These are phyloP conservation scores for Drosophila maculinotata DNA, from an alignment of 2,888 invertebrate genomes.

Conservation along the genomic window DNA sequence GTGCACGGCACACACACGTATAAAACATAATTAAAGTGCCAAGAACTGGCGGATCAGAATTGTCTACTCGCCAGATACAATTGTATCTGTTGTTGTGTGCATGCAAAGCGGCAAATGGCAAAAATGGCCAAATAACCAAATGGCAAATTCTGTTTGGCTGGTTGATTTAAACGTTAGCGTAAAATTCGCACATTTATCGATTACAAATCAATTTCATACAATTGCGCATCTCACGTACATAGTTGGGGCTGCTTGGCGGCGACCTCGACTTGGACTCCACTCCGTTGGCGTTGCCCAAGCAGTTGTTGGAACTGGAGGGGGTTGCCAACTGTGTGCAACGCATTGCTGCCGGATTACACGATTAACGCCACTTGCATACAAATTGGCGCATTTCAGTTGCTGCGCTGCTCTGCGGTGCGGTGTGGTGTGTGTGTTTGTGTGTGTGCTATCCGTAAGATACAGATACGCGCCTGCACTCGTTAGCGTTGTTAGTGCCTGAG, in stretches of 20 bases:
- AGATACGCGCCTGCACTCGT: constrained; percentile 71
- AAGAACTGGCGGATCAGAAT: constrained; percentile 28
- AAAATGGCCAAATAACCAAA: constrained; percentile 21
- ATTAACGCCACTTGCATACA: constrained; percentile 78
- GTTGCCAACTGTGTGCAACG: constrained; percentile 63
- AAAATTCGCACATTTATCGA: constrained; percentile 78
- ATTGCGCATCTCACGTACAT: constrained; percentile 75
- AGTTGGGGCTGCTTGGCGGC: constrained; percentile 16
- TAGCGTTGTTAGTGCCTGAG: constrained; percentile 48
- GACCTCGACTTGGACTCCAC: constrained; percentile 60
- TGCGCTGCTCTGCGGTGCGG: constrained; percentile 13
- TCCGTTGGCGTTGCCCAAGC: constrained; percentile 43
- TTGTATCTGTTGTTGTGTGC: constrained; percentile 33
- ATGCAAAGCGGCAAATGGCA: constrained; percentile 34
- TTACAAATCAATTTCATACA: constrained; percentile 77
- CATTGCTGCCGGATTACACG: constrained; percentile 79
- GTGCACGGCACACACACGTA: constrained; percentile 11
- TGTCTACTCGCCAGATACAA: constrained; percentile 33
- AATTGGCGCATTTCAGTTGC: constrained; percentile 74
- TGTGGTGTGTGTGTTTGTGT: constrained; percentile 32
- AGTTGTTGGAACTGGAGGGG: neutral
- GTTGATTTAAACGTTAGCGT: constrained; percentile 70
- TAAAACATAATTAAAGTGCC: constrained; percentile 64
- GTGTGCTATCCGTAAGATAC: constrained; percentile 65
- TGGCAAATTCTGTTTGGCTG: constrained; percentile 37